A percentile compares a stretch with the other conserved stretches of the same genome.
Evolutionary conservation across 1,140 invertebrate genomes (phyloP).

Genomic region (Drosophila novamexicana): DNA sequence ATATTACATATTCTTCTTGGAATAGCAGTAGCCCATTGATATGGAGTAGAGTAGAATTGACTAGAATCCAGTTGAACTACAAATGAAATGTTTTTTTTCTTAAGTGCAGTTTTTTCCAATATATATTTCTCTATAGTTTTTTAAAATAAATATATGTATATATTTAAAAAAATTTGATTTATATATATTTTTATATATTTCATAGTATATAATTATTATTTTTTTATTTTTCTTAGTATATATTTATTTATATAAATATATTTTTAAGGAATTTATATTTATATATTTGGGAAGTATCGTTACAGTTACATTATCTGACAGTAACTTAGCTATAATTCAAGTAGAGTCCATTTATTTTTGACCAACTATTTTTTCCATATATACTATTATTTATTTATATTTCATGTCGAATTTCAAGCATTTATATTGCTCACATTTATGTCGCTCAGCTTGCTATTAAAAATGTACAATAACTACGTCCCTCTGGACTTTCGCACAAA

Average conservation of each 20-base stretch:
- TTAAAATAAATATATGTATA: not conserved
- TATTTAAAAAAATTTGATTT: not conserved
- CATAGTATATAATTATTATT: too few species aligned
- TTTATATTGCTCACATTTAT: not conserved
- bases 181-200: too few species aligned
- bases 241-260: too few species aligned
- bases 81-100: too few species aligned
- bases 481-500: constrained; percentile 17
- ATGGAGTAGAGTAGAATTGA: not conserved
- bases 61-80: not conserved
- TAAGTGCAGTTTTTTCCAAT: not conserved
- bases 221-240: too few species aligned
- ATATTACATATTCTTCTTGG: too few species aligned
- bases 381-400: not conserved
- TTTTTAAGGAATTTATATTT: too few species aligned
- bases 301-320: too few species aligned
- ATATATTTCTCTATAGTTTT: not conserved
- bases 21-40: too few species aligned
- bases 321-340: too few species aligned
- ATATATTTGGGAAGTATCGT: too few species aligned
- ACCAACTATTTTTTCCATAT: not conserved
- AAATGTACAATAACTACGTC: not conserved
- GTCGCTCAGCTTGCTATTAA: not conserved
- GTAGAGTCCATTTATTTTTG: too few species aligned
- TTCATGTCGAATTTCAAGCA: not conserved